A percentile compares a stretch with the other conserved stretches of the same genome.
Conservation (phyloP, 1,140 invertebrate species). For the Oreohelix idahoensis region DNA sequence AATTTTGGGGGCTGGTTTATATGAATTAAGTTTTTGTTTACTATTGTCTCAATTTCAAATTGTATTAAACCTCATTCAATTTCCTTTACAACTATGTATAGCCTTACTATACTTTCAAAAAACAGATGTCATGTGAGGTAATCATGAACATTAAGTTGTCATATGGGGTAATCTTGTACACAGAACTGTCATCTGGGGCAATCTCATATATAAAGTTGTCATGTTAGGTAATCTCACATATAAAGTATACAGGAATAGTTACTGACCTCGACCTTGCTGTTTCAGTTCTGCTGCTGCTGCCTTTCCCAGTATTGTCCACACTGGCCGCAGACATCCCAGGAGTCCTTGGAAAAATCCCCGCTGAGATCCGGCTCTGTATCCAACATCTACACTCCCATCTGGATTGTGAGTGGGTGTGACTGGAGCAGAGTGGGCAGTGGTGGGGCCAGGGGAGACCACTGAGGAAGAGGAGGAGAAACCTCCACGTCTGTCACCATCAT, state of each 20-base stretch:
- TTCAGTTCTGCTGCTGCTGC: slow-evolving; percentile 81
- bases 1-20: no score
- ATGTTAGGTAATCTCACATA: no score
- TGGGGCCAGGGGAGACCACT: slow-evolving; percentile 52
- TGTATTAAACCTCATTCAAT: no score
- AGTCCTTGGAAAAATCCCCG: slow-evolving; percentile 85
- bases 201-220: no score
- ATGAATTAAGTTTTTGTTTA: no score
- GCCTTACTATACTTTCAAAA: no score
- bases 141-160: no score
- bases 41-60: no score
- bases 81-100: no score
- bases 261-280: slow-evolving; percentile 65
- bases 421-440: slow-evolving; percentile 62
- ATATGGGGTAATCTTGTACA: no score
- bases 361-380: slow-evolving; percentile 57
- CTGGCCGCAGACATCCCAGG: slow-evolving; percentile 87
- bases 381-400: slow-evolving; percentile 57
- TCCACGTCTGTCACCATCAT: slow-evolving; percentile 59
- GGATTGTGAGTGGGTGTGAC: slow-evolving; percentile 61
- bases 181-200: no score
- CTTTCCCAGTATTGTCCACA: slow-evolving; percentile 89
- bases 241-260: not conserved
- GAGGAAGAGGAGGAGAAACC: slow-evolving; percentile 42
- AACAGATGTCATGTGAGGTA: no score